These are phyloP conservation scores for Elysia crispata DNA, from an alignment of 2,888 invertebrate species.

Conservation along the genomic window DNA sequence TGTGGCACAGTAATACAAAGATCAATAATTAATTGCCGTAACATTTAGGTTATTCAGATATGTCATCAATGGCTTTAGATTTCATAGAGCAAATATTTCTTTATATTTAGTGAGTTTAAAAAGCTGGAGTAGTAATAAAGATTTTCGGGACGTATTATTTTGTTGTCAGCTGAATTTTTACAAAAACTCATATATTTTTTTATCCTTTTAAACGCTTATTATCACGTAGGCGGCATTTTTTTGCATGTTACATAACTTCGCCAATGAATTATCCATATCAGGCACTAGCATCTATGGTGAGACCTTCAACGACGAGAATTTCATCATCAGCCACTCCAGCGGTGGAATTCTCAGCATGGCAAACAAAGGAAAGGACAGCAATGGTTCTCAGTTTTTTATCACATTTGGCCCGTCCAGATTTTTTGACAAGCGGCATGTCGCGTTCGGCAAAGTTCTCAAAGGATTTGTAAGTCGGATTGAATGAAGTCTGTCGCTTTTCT, in stretches of 20 bases:
- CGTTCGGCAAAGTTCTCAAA: conserved; percentile 76
- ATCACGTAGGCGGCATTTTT: neutral
- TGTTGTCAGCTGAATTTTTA: too few species aligned
- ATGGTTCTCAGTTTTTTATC: conserved; percentile 78
- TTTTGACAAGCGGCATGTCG: conserved; percentile 77
- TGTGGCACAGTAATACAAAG: too few species aligned
- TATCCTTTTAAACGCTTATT: too few species aligned
- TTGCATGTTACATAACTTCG: neutral
- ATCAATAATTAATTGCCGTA: too few species aligned
- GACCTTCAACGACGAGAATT: conserved; percentile 76
- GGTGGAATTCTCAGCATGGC: conserved; percentile 77
- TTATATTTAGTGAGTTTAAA: too few species aligned
- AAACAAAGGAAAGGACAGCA: conserved; percentile 77
- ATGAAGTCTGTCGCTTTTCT: too few species aligned
- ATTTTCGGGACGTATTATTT: too few species aligned
- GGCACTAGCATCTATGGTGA: conserved; percentile 76
- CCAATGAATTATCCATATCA: conserved; percentile 32
- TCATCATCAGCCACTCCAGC: conserved; percentile 73
- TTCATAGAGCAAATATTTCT: too few species aligned
- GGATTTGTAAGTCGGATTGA: conserved; percentile 71
- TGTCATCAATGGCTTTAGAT: too few species aligned
- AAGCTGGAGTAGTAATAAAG: too few species aligned
- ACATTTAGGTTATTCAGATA: too few species aligned
- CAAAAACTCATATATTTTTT: too few species aligned
- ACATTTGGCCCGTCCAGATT: conserved; percentile 75